A percentile compares a stretch with the other conserved stretches of the same genome.
These are phyloP conservation scores for Paratilapia polleni DNA, from an alignment of 2,113 vertebrate species.

Conservation along the genomic window DNA sequence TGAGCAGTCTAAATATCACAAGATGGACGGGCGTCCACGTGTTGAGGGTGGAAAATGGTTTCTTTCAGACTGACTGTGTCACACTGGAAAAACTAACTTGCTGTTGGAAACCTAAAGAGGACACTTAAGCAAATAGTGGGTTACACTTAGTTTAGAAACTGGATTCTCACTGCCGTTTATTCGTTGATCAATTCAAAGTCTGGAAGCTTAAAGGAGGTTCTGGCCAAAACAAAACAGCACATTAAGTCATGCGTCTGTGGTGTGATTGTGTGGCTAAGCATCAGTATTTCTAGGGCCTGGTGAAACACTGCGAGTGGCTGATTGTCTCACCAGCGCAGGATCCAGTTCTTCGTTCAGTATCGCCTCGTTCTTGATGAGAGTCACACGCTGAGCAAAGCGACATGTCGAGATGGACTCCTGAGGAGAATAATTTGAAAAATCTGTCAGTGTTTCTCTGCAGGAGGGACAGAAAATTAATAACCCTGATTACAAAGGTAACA, in stretches of 20 bases:
- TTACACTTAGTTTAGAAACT: slow-evolving; percentile 39
- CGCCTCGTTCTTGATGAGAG: slow-evolving; percentile 94
- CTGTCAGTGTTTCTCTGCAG: background rate
- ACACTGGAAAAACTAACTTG: slow-evolving; percentile 44
- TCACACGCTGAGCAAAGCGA: slow-evolving; percentile 95
- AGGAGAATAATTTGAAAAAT: background rate
- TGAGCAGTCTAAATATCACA: slow-evolving; percentile 45
- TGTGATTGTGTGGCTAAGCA: slow-evolving; percentile 11
- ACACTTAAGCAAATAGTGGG: slow-evolving; percentile 37
- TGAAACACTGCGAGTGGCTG: slow-evolving; percentile 7
- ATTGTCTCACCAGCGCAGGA: slow-evolving; percentile 87
- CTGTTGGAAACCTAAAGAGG: slow-evolving; percentile 32
- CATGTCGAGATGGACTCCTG: slow-evolving; percentile 98
- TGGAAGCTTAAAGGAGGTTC: slow-evolving; percentile 47
- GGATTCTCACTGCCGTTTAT: slow-evolving; percentile 19
- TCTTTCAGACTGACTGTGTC: slow-evolving; percentile 11
- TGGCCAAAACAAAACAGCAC: slow-evolving; percentile 20
- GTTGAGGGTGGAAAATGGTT: slow-evolving; percentile 26
- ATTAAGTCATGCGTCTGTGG: slow-evolving; percentile 42
- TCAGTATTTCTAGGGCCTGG: slow-evolving; percentile 28
- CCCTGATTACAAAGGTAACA: background rate
- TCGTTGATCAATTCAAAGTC: slow-evolving; percentile 46
- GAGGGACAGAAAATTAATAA: background rate
- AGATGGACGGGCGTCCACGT: slow-evolving; percentile 20
- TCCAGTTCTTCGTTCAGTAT: slow-evolving; percentile 95